Evolutionary conservation across 92 coral and sea anemone genomes (phyloP).

Genomic region (Epizoanthus fatuus): DNA sequence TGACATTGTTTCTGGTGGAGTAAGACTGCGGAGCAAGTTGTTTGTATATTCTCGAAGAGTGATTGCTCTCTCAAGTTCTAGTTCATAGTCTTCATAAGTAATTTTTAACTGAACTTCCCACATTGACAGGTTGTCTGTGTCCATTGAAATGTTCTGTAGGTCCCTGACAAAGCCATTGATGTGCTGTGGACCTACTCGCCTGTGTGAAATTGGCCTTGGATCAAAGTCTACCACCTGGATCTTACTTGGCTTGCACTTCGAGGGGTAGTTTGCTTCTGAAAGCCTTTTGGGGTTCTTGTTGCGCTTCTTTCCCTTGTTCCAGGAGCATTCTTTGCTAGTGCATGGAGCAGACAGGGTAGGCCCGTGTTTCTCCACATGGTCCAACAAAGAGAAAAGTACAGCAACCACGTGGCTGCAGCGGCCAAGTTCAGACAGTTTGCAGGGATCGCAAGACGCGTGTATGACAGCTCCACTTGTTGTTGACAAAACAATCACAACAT

Average conservation of each 20-base stretch:
- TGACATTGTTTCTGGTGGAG: not conserved
- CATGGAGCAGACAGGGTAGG: not conserved
- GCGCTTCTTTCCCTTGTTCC: conserved; percentile 62
- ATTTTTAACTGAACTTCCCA: conserved; percentile 44
- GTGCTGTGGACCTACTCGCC: conserved; percentile 31
- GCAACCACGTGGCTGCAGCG: not conserved
- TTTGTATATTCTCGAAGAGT: not conserved
- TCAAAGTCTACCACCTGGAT: conserved; percentile 44
- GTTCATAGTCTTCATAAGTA: conserved; percentile 21
- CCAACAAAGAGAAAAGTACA: too few species aligned
- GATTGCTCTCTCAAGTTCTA: not conserved
- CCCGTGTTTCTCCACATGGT: conserved; percentile 36
- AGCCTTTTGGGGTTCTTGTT: conserved; percentile 39
- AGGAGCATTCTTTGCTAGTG: conserved; percentile 55
- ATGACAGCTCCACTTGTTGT: conserved; percentile 60
- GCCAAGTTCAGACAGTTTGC: conserved; percentile 52
- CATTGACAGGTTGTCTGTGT: conserved; percentile 19
- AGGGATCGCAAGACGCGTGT: conserved; percentile 68
- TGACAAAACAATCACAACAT: conserved; percentile 57
- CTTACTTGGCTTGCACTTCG: conserved; percentile 2
- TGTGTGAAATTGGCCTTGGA: conserved; percentile 42
- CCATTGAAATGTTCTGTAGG: conserved; percentile 4
- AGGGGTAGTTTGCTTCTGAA: conserved; percentile 34
- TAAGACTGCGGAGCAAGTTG: not conserved
- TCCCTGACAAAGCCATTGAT: conserved; percentile 28